A percentile compares a stretch with the other conserved stretches of the same genome.
Conservation (phyloP, 2,797 vertebrate species). For the Gila robusta region DNA sequence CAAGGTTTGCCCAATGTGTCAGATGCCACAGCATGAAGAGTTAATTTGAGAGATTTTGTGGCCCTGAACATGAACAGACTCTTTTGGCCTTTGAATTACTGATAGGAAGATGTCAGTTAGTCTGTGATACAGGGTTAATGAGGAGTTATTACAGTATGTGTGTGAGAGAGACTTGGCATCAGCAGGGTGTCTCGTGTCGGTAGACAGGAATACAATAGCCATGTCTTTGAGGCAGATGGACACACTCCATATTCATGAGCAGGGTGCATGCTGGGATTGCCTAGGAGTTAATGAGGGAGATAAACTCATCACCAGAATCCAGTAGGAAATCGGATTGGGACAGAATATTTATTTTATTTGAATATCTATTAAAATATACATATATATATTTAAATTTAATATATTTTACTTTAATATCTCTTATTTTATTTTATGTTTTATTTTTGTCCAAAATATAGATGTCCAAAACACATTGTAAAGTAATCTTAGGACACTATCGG, state of each 20-base stretch:
- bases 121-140: slow-evolving; percentile 40
- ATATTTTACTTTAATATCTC: neutral
- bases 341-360: neutral
- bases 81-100: slow-evolving; percentile 32
- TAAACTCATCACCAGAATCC: neutral
- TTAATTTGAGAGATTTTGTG: slow-evolving; percentile 14
- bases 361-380: neutral
- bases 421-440: too few species aligned
- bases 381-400: neutral
- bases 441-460: neutral
- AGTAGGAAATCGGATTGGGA: neutral
- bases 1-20: neutral
- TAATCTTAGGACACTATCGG: neutral
- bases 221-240: slow-evolving; percentile 57
- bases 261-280: slow-evolving; percentile 22
- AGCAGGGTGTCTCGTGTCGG: slow-evolving; percentile 36
- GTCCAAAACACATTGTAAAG: neutral
- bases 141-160: slow-evolving; percentile 17
- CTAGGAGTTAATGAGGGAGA: slow-evolving; percentile 34
- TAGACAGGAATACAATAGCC: slow-evolving; percentile 27
- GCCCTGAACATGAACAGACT: neutral
- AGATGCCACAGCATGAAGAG: neutral
- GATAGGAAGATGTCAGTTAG: slow-evolving; percentile 23
- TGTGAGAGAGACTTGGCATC: slow-evolving; percentile 41
- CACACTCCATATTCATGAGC: slow-evolving; percentile 57